A percentile compares a stretch with the other conserved stretches of the same genome.
These are phyloP conservation scores for Colinus virginianus DNA, from an alignment of 2,113 vertebrate species.

Conservation along the genomic window DNA sequence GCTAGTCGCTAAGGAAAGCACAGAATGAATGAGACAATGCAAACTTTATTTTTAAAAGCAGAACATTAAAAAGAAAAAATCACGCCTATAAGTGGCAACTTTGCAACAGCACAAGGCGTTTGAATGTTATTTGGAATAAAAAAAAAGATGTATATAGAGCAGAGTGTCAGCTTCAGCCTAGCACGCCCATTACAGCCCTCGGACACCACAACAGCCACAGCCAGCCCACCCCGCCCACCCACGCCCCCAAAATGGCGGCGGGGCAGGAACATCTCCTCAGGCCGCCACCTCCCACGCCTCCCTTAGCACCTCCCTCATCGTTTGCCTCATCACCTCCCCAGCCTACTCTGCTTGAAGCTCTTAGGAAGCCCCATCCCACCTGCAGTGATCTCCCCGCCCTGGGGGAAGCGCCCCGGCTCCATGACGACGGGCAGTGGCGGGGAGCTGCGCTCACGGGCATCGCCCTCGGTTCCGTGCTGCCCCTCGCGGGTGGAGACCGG, in stretches of 20 bases:
- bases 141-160: rapidly evolving
- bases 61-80: neutral
- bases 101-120: neutral
- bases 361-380: neutral
- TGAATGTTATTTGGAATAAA: neutral
- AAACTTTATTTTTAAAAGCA: neutral
- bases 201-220: too few relatives aligned
- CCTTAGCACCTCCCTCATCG: too few relatives aligned
- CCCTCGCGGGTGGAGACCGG: neutral
- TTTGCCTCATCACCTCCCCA: too few relatives aligned
- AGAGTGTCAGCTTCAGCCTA: too few relatives aligned
- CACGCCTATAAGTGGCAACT: neutral
- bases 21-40: neutral
- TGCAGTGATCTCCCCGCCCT: neutral
- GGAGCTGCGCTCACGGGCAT: neutral
- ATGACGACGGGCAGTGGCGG: neutral
- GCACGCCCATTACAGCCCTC: too few relatives aligned
- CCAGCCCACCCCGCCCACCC: neutral
- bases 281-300: neutral
- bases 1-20: rapidly evolving
- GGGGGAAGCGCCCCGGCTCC: neutral
- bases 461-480: too few relatives aligned
- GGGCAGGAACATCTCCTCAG: rapidly evolving
- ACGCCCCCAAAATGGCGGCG: too few relatives aligned
- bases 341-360: rapidly evolving